Evolutionary conservation across 2,113 vertebrate species (phyloP).

Genomic region (Lamprologus tigripictilis): DNA sequence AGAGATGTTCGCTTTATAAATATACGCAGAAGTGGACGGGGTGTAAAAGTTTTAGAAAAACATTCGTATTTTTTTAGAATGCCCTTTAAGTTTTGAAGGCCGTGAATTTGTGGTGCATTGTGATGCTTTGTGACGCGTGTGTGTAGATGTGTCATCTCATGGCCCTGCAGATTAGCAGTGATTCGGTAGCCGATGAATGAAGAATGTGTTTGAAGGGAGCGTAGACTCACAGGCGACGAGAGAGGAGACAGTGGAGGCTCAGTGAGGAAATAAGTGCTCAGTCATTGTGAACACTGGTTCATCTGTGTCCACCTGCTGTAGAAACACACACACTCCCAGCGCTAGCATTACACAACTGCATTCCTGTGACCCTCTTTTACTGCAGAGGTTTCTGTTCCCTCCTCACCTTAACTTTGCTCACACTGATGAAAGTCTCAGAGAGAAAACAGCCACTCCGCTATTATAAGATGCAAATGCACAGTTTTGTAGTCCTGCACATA

Average conservation of each 20-base stretch:
- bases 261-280: slow-evolving; percentile 46
- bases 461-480: neutral
- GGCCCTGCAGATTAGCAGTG: neutral
- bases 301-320: slow-evolving; percentile 63
- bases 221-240: neutral
- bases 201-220: slow-evolving; percentile 32
- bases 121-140: neutral
- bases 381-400: neutral
- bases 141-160: neutral
- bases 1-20: neutral
- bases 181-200: slow-evolving; percentile 38
- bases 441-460: neutral
- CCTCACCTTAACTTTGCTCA: neutral
- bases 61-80: neutral
- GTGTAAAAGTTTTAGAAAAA: neutral
- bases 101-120: neutral
- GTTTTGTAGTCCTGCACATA: neutral
- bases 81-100: neutral
- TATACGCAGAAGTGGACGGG: neutral
- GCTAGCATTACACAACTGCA: slow-evolving; percentile 16
- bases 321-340: neutral
- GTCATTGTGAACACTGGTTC: slow-evolving; percentile 65
- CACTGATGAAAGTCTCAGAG: neutral
- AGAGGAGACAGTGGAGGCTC: slow-evolving; percentile 43
- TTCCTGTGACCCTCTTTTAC: neutral